Conservation (phyloP, 53 echinoderm and acorn worm species). For the Astropecten irregularis region DNA sequence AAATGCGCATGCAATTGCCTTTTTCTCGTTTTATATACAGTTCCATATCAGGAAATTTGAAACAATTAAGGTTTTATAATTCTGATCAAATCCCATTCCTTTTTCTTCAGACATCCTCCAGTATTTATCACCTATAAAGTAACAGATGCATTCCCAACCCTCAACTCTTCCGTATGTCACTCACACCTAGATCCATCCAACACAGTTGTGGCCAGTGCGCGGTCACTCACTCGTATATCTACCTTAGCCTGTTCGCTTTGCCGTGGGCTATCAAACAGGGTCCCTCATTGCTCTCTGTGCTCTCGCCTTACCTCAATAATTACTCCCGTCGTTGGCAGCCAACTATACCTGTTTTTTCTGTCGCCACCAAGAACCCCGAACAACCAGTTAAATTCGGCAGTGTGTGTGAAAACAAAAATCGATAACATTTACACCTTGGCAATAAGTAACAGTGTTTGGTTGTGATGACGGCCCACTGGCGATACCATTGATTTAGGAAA, state of each 20-base stretch:
- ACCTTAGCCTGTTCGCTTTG: background rate
- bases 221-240: conserved; percentile 8
- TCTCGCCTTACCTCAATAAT: conserved; percentile 28
- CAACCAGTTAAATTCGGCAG: background rate
- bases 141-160: background rate
- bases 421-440: conserved; percentile 34
- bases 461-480: conserved; percentile 10
- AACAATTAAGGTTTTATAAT: too few species aligned
- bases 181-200: background rate
- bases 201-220: background rate
- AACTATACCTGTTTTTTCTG: background rate
- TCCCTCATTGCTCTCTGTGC: background rate
- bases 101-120: background rate
- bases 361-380: background rate
- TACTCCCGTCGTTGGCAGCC: conserved; percentile 19
- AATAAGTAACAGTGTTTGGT: conserved; percentile 23
- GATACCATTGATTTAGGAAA: conserved; percentile 7
- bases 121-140: background rate
- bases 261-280: conserved; percentile 23
- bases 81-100: too few species aligned
- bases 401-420: background rate
- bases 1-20: too few species aligned
- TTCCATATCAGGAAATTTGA: too few species aligned
- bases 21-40: too few species aligned
- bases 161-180: background rate